These are phyloP conservation scores for Hedya salicella DNA, from an alignment of 2,888 invertebrate genomes.

Conservation along the genomic window DNA sequence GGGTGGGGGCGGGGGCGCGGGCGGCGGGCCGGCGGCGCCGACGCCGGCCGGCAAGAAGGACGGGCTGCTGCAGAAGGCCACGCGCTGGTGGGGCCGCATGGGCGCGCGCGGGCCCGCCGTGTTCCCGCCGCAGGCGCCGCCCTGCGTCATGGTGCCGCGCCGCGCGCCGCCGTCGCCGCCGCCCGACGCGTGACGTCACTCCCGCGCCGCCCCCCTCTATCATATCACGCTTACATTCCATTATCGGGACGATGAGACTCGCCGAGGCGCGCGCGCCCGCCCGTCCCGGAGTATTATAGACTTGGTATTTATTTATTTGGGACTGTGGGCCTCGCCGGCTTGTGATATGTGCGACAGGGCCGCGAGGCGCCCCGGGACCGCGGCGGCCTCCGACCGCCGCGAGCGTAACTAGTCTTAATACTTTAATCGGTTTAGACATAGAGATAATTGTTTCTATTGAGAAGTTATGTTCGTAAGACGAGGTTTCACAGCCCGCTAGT, in stretches of 20 bases:
- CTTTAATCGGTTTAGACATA: slow-evolving; percentile 65
- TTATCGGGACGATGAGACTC: slow-evolving; percentile 76
- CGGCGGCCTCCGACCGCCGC: slow-evolving; percentile 44
- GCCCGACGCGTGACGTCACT: slow-evolving; percentile 63
- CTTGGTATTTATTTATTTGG: slow-evolving; percentile 83
- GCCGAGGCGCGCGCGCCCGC: slow-evolving; percentile 62
- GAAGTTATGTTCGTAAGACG: slow-evolving; percentile 60
- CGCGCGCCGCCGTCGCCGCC: slow-evolving; percentile 53
- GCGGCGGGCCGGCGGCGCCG: slow-evolving; percentile 49
- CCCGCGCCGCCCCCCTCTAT: slow-evolving; percentile 55
- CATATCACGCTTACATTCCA: slow-evolving; percentile 84
- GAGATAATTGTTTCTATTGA: slow-evolving; percentile 67
- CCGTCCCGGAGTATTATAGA: slow-evolving; percentile 79
- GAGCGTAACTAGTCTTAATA: slow-evolving; percentile 66
- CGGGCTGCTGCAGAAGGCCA: slow-evolving; percentile 82
- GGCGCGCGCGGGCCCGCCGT: slow-evolving; percentile 71
- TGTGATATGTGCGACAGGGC: slow-evolving; percentile 62
- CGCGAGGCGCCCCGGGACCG: slow-evolving; percentile 29
- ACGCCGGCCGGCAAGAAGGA: slow-evolving; percentile 73
- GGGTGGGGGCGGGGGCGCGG: slow-evolving; percentile 52
- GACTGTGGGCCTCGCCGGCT: slow-evolving; percentile 56
- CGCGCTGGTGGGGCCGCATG: slow-evolving; percentile 83
- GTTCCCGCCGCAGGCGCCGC: slow-evolving; percentile 62
- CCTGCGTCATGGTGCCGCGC: slow-evolving; percentile 67
- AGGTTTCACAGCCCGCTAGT: slow-evolving; percentile 64